These are phyloP conservation scores for Lucilia sericata DNA, from an alignment of 1,140 invertebrate genomes.

Conservation along the genomic window DNA sequence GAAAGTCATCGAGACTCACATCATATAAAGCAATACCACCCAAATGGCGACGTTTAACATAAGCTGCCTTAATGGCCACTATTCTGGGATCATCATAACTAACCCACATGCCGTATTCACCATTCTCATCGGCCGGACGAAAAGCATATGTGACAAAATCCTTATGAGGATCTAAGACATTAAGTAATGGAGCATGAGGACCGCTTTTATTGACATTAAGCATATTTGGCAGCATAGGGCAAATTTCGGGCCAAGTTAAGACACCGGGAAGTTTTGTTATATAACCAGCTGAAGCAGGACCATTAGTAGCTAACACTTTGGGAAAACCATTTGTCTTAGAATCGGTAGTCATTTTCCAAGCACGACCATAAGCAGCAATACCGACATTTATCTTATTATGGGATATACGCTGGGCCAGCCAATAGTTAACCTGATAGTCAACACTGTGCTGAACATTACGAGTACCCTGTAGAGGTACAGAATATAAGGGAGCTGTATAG, in stretches of 20 bases:
- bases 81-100: slow-evolving; percentile 90
- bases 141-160: slow-evolving; percentile 82
- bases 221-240: slow-evolving; percentile 76
- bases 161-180: slow-evolving; percentile 79
- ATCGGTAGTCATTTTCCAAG: slow-evolving; percentile 82
- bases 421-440: slow-evolving; percentile 73
- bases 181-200: slow-evolving; percentile 72
- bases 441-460: slow-evolving; percentile 76
- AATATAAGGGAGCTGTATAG: slow-evolving; percentile 78
- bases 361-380: slow-evolving; percentile 83
- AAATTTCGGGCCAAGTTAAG: slow-evolving; percentile 85
- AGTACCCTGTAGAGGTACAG: slow-evolving; percentile 71
- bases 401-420: slow-evolving; percentile 74
- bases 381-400: slow-evolving; percentile 84
- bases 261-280: slow-evolving; percentile 80
- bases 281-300: slow-evolving; percentile 73
- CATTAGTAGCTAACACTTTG: slow-evolving; percentile 74
- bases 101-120: slow-evolving; percentile 85
- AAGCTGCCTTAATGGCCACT: slow-evolving; percentile 83
- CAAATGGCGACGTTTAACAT: slow-evolving; percentile 78
- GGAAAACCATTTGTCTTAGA: slow-evolving; percentile 80
- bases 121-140: slow-evolving; percentile 75
- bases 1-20: slow-evolving; percentile 85
- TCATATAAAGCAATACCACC: slow-evolving; percentile 87
- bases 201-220: slow-evolving; percentile 72